Conservation (phyloP, 2,888 invertebrate genomes). For the Lasiommata megera region DNA sequence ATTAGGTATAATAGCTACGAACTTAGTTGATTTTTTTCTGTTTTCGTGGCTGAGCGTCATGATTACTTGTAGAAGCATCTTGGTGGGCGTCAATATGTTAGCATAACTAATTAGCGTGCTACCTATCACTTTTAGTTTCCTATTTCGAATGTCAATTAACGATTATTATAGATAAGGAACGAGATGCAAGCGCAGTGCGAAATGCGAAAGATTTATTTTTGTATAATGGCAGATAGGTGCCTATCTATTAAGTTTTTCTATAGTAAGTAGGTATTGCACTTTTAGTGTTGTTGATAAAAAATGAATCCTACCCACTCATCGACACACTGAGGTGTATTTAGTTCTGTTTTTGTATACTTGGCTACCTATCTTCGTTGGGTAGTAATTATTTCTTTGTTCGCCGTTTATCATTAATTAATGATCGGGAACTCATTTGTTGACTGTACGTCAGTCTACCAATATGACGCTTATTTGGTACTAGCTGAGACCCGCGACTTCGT, state of each 20-base stretch:
- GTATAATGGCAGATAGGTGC: neutral
- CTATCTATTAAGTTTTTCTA: neutral
- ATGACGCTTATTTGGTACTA: no score
- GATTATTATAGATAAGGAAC: neutral
- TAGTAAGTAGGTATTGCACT: neutral
- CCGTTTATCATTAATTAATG: constrained; percentile 22
- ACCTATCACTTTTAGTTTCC: neutral
- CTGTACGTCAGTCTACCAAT: no score
- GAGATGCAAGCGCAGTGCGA: neutral
- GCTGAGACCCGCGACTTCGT: no score
- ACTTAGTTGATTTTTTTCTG: constrained; percentile 22
- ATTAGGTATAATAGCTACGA: constrained; percentile 6
- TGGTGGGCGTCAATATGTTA: neutral
- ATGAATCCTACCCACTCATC: neutral
- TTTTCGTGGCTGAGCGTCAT: constrained; percentile 24
- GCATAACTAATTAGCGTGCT: neutral
- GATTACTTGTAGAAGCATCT: constrained; percentile 4
- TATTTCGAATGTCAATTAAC: neutral
- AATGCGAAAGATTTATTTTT: neutral
- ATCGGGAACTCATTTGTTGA: constrained; percentile 14
- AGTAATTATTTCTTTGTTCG: constrained; percentile 28
- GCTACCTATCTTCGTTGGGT: neutral
- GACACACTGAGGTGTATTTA: neutral
- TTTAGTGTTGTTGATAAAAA: neutral
- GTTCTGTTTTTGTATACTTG: neutral